Evolutionary conservation across 2,113 vertebrate genomes (phyloP).

Genomic region (Hippocampus barbouri): DNA sequence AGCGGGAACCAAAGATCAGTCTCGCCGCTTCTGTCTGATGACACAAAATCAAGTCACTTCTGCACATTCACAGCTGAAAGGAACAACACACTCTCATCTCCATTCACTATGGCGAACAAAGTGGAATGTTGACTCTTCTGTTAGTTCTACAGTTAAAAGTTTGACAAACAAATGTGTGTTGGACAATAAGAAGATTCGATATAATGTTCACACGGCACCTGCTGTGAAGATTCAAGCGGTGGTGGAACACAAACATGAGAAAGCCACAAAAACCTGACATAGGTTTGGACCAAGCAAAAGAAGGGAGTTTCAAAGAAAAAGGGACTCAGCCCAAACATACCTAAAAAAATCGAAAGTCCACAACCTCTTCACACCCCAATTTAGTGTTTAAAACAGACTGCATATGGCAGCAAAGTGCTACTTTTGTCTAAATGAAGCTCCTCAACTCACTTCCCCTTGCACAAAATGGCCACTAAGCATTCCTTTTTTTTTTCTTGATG

Average conservation of each 20-base stretch:
- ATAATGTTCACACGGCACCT: not conserved
- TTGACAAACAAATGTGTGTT: no score
- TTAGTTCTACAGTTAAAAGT: no score
- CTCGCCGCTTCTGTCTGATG: not conserved
- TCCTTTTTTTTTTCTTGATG: not conserved
- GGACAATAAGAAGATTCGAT: no score
- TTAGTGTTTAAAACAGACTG: not conserved
- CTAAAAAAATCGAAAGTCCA: not conserved
- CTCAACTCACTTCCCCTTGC: no score
- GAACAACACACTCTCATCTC: conserved; percentile 1
- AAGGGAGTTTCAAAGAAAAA: not conserved
- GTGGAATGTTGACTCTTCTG: conserved; percentile 3
- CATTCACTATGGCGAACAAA: not conserved
- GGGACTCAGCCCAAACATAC: not conserved
- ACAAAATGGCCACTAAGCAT: no score
- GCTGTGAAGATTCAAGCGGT: conserved; percentile 18
- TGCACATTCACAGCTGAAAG: conserved; percentile 13
- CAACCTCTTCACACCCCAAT: no score
- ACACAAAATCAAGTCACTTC: conserved; percentile 7
- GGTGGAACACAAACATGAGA: conserved; percentile 21
- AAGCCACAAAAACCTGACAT: conserved; percentile 17
- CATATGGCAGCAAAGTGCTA: not conserved
- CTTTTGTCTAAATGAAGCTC: not conserved
- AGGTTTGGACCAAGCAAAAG: conserved; percentile 5
- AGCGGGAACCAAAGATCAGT: conserved; percentile 39